Conservation (phyloP, 2,113 vertebrate species). For the Litocranius walleri region DNA sequence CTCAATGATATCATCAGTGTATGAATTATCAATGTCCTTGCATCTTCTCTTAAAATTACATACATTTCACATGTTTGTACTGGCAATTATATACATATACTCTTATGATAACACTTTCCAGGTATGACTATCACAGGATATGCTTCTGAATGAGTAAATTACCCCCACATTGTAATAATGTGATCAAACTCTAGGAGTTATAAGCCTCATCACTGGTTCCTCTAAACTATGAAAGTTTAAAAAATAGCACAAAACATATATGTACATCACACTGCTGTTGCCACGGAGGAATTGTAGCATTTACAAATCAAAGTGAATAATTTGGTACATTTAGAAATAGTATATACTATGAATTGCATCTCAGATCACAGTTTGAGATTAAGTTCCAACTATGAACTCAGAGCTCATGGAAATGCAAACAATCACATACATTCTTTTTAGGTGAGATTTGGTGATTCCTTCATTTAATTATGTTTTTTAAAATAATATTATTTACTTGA, state of each 20-base stretch:
- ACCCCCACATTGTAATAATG: slow-evolving; percentile 38
- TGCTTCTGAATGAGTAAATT: slow-evolving; percentile 55
- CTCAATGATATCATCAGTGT: background rate
- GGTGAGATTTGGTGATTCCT: slow-evolving; percentile 40
- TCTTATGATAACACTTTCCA: background rate
- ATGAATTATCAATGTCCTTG: background rate
- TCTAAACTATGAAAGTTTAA: slow-evolving; percentile 60
- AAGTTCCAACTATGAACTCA: slow-evolving; percentile 55
- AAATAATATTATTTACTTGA: slow-evolving; percentile 60
- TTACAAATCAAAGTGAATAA: slow-evolving; percentile 1
- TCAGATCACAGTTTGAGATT: slow-evolving; percentile 47
- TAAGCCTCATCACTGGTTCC: background rate
- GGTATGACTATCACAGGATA: background rate
- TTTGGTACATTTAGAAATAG: background rate
- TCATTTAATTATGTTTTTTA: slow-evolving; percentile 62
- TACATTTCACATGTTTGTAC: background rate
- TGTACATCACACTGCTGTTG: background rate
- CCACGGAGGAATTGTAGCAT: slow-evolving; percentile 4
- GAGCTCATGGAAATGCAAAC: slow-evolving; percentile 56
- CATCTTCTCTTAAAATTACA: background rate
- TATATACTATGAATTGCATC: background rate
- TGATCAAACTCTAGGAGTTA: slow-evolving; percentile 58
- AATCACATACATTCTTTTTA: background rate
- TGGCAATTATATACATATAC: slow-evolving; percentile 26
- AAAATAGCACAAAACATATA: background rate